phyloP scores from a whole-genome alignment of 2,888 invertebrate species.

The Netelia melanura region DNA sequence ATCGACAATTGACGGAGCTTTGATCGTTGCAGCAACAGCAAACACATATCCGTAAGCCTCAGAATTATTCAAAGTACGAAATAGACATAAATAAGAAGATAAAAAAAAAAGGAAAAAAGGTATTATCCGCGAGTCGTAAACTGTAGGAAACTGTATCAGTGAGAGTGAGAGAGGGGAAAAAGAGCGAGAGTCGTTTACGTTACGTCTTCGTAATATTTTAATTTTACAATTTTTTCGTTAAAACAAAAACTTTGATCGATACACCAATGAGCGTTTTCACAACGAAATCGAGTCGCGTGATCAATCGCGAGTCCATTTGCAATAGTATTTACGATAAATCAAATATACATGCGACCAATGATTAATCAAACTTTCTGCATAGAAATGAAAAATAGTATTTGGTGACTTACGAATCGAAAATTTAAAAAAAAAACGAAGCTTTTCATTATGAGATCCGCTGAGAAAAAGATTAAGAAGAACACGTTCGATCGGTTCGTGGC shows the following conservation, averaged over 20 bases:
- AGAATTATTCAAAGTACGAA: constrained; percentile 65
- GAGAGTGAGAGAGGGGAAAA: constrained; percentile 24
- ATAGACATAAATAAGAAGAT: constrained; percentile 46
- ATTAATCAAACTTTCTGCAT: constrained; percentile 28
- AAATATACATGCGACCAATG: constrained; percentile 12
- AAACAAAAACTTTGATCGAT: constrained; percentile 26
- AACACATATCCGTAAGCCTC: constrained; percentile 67
- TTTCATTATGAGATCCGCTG: constrained; percentile 13
- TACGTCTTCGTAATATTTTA: background rate
- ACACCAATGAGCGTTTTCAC: constrained; percentile 50
- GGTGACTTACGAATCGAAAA: background rate
- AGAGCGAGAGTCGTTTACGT: constrained; percentile 2
- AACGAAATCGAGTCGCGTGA: constrained; percentile 49
- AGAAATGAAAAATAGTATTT: background rate
- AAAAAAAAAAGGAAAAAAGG: constrained; percentile 28
- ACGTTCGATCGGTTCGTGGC: constrained; percentile 62
- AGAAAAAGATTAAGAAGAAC: constrained; percentile 14
- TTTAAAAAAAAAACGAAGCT: background rate
- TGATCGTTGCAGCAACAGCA: constrained; percentile 58
- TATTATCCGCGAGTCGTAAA: constrained; percentile 59
- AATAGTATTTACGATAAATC: constrained; percentile 34
- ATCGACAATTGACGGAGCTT: constrained; percentile 37
- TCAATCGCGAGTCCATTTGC: constrained; percentile 26
- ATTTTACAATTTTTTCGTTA: constrained; percentile 9
- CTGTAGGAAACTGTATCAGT: constrained; percentile 57